Evolutionary conservation across 2,797 vertebrate genomes (phyloP).

Genomic region (Crocodylus rhombifer): DNA sequence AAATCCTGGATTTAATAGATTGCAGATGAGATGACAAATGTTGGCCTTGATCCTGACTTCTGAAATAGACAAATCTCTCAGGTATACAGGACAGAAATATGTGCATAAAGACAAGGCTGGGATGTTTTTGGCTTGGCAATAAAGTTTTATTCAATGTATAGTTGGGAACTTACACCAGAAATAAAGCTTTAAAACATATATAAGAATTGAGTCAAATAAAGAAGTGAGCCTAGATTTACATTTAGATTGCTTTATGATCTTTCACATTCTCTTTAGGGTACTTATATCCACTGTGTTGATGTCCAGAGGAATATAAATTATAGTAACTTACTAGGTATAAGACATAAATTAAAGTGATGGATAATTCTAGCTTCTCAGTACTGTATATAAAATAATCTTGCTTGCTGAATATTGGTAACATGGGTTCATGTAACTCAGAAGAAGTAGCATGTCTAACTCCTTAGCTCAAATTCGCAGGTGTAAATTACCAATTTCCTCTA

Average conservation of each 20-base stretch:
- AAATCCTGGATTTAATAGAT: not conserved
- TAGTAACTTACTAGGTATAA: not conserved
- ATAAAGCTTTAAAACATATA: not conserved
- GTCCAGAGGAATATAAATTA: conserved; percentile 22
- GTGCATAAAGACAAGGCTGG: not conserved
- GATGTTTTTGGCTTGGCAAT: not conserved
- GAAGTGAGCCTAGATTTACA: conserved; percentile 1
- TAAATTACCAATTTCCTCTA: not conserved
- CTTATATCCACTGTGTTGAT: not conserved
- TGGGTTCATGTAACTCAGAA: not conserved
- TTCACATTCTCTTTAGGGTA: not conserved
- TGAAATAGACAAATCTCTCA: conserved; percentile 1
- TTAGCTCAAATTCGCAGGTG: too few relatives aligned
- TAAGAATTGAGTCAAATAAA: not conserved
- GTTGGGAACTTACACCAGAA: conserved; percentile 1
- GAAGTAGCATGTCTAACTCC: not conserved
- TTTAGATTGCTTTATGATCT: not conserved
- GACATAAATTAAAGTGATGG: conserved; percentile 29
- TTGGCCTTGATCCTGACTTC: not conserved
- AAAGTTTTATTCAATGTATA: not conserved
- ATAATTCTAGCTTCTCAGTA: conserved; percentile 29
- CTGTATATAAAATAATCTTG: not conserved
- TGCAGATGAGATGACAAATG: not conserved
- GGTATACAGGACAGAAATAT: not conserved
- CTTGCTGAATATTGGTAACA: not conserved